A percentile compares a stretch with the other conserved stretches of the same genome.
Conservation (phyloP, 2,113 vertebrate species). For the Stegastes partitus region DNA sequence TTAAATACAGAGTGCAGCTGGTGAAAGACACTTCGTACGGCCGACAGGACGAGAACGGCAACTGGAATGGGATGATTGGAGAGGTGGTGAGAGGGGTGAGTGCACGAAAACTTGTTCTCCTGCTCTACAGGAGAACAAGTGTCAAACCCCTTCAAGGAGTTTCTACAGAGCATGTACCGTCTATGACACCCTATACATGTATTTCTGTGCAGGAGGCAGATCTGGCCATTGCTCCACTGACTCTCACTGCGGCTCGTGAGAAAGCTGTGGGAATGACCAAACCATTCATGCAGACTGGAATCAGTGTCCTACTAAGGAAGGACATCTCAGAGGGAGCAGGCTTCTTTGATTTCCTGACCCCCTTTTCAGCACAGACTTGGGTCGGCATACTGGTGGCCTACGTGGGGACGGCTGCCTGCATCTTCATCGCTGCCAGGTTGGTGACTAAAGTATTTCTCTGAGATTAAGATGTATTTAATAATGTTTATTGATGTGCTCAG, state of each 20-base stretch:
- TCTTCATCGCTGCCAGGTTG: constrained; percentile 88
- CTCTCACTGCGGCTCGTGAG: constrained; percentile 88
- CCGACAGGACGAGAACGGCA: constrained; percentile 79
- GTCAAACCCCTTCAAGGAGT: background rate
- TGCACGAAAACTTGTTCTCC: constrained; percentile 2
- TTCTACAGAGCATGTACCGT: background rate
- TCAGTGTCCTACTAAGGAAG: constrained; percentile 90
- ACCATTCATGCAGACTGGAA: constrained; percentile 91
- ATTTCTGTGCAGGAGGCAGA: constrained; percentile 87
- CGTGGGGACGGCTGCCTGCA: constrained; percentile 87
- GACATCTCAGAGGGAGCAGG: constrained; percentile 82
- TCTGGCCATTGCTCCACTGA: constrained; percentile 89
- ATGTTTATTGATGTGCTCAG: background rate
- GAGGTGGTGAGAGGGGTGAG: constrained; percentile 88
- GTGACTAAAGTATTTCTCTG: constrained; percentile 1
- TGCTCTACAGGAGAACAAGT: constrained; percentile 4
- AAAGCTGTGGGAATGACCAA: constrained; percentile 89
- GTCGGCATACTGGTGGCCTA: constrained; percentile 88
- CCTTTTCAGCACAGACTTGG: constrained; percentile 91
- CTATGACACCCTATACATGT: background rate
- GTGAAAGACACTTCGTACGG: constrained; percentile 89
- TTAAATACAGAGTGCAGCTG: constrained; percentile 87
- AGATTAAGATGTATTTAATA: background rate
- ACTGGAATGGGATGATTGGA: constrained; percentile 92
- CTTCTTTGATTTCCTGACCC: constrained; percentile 89